Base-by-base conservation (phyloP, 2,113 vertebrate species). In the Cyphomyrus plagiostoma region DNA sequence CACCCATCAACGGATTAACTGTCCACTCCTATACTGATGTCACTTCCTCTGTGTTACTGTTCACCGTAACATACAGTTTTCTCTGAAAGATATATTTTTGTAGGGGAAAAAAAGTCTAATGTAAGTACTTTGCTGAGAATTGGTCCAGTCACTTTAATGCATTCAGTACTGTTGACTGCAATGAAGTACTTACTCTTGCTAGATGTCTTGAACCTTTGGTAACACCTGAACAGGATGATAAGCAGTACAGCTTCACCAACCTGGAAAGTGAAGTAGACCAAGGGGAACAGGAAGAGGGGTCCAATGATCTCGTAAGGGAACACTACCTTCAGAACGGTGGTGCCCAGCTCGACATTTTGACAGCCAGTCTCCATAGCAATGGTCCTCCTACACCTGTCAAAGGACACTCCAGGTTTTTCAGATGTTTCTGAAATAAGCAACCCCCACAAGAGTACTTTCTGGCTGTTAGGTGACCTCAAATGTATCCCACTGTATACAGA, bases 291-390 rank as follows among this genome's bases (percentile, higher is more conserved):
- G 91, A 96, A 97, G 49, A 97, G 94, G 56, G 96, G 93, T 0
- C 97, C 95, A 0, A 96, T 97, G 87, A 93, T 93, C 90, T 97
- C 92, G 26, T 91, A 94, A 58, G 92, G 0, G 1, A 99, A 97
- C 62, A 95, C 26, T 42, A 96, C 93, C 74, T 97, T 97, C 89
- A 98, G 95, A 91, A 97, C 95, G 87, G 96, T 88, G 0, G 90
- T 77, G 88, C 96, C 97, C 88, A 98, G 94, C 90, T 98, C 96
- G 66, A 95, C 26, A 0, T 98, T 98, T 92, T 98, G 97, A 94
- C 96, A 98, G 87, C 96, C 96, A 0, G 97, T 98, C 92, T 97
- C 97, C 94, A 97, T 95, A 92, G 96, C 95, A 89, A 97, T 94
- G 1, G 96, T 96, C 88, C 91, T 92, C 42, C 95, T 94, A 92